Conservation (phyloP, 2,113 vertebrate species). For the Rhadina sibilatrix region DNA sequence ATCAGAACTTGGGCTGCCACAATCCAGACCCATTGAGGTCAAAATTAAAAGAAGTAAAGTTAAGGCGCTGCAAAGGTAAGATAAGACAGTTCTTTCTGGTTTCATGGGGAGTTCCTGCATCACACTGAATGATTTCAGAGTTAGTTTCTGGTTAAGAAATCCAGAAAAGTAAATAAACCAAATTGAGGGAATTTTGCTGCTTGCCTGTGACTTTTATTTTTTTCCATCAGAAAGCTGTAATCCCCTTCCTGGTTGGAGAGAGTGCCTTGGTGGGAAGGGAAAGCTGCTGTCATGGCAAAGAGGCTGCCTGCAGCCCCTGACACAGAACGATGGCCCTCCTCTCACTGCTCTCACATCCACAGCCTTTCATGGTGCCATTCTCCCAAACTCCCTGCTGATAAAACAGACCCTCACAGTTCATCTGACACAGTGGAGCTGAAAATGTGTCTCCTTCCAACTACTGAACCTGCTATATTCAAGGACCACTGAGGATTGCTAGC, state of each 20-base stretch:
- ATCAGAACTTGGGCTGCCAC: background rate
- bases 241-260: background rate
- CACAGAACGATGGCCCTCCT: rapidly evolving
- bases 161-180: background rate
- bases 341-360: background rate
- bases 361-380: rapidly evolving
- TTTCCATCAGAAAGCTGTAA: background rate
- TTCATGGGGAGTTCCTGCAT: background rate
- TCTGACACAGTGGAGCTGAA: background rate
- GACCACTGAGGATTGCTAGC: rapidly evolving
- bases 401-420: background rate
- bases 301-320: background rate
- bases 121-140: background rate
- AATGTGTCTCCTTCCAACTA: background rate
- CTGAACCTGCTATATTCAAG: rapidly evolving
- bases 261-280: background rate
- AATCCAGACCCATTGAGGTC: background rate
- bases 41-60: background rate
- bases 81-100: background rate
- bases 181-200: background rate
- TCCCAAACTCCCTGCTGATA: background rate
- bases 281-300: background rate
- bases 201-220: background rate
- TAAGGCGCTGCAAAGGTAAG: background rate
- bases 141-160: background rate